A percentile compares a stretch with the other conserved stretches of the same genome.
phyloP scores from a whole-genome alignment of 2,797 vertebrate species.

The Tiaroga cobitis region DNA sequence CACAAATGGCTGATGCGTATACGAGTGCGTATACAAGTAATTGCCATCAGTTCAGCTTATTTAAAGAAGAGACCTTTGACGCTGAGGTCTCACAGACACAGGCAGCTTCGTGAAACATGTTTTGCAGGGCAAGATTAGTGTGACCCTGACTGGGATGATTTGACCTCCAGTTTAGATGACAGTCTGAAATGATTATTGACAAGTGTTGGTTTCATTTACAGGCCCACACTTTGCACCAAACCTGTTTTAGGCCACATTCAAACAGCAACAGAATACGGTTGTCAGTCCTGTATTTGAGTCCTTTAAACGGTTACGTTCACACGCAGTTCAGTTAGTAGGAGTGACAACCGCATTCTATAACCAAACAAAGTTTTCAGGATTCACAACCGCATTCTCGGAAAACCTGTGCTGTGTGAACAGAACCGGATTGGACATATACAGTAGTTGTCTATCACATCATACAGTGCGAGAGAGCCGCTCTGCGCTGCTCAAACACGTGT shows the following conservation, averaged over 20 bases:
- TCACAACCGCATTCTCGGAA: background rate
- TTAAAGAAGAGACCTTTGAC: background rate
- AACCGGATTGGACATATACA: background rate
- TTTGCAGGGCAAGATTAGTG: background rate
- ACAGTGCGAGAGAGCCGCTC: background rate
- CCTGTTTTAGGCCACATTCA: background rate
- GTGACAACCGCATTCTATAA: background rate
- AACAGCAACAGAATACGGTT: background rate
- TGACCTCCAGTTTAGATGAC: slow-evolving; percentile 2
- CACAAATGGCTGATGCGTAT: background rate
- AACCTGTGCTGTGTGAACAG: background rate
- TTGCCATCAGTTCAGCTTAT: background rate
- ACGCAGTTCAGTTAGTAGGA: background rate
- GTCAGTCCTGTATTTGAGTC: background rate
- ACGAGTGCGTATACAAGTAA: background rate
- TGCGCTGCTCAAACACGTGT: background rate
- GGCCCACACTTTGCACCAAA: slow-evolving; percentile 25
- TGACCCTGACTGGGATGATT: slow-evolving; percentile 7
- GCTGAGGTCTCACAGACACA: background rate
- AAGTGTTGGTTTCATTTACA: slow-evolving; percentile 25
- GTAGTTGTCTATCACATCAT: background rate
- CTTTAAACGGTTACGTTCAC: background rate
- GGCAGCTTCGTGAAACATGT: background rate
- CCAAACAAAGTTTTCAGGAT: background rate
- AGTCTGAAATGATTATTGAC: background rate